phyloP scores from a whole-genome alignment of 2,797 vertebrate species.

The Tachyglossus aculeatus region DNA sequence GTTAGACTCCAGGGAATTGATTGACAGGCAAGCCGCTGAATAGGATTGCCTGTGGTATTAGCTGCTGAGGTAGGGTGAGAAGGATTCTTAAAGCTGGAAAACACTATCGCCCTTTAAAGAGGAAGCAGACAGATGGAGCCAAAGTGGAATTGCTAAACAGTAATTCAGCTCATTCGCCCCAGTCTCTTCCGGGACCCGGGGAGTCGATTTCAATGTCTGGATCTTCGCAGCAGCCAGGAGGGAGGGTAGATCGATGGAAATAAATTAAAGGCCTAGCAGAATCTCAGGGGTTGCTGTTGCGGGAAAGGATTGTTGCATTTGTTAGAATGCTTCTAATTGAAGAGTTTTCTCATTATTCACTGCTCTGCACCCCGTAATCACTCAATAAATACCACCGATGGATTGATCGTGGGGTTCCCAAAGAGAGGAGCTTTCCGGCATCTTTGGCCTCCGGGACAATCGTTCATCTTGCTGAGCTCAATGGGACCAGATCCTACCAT shows the following conservation, averaged over 20 bases:
- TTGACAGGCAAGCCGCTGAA: no score
- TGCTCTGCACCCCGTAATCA: no score
- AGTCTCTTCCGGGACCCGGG: background rate
- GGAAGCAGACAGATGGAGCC: background rate
- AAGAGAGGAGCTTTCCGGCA: background rate
- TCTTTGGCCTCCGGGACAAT: background rate
- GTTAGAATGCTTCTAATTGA: background rate
- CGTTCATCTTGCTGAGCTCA: background rate
- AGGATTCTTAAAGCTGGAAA: no score
- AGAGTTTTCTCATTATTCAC: background rate
- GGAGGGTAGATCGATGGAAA: background rate
- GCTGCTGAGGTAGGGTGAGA: no score
- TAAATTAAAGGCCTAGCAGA: background rate
- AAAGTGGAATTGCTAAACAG: background rate
- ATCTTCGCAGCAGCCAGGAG: background rate
- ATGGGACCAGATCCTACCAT: no score
- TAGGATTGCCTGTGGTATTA: no score
- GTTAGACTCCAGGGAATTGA: no score
- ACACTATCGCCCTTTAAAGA: no score
- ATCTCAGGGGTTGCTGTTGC: background rate
- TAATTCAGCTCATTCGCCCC: background rate
- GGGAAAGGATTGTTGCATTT: background rate
- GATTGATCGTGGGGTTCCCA: no score
- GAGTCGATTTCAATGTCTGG: background rate
- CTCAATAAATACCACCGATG: no score